Percentiles rank a stretch among this genome's conserved stretches.
Evolutionary conservation across 2,113 vertebrate genomes (phyloP).

Genomic region (Psittacus erithacus): DNA sequence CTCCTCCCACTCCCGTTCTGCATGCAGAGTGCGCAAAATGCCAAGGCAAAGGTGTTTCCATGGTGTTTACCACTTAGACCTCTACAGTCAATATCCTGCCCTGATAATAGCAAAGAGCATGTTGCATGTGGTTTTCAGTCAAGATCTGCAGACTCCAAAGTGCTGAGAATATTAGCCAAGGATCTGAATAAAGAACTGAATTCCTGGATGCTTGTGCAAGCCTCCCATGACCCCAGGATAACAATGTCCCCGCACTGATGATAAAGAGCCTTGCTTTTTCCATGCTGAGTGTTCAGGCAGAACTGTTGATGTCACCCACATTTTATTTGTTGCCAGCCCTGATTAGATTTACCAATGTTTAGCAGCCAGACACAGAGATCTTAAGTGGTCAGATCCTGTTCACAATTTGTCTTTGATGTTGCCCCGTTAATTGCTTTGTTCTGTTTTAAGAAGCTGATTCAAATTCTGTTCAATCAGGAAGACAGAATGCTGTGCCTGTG

Average conservation of each 20-base stretch:
- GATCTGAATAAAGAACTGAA: not conserved
- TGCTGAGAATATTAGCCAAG: not conserved
- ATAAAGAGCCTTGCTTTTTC: constrained; percentile 13
- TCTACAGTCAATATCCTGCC: constrained; percentile 1
- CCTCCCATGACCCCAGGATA: not conserved
- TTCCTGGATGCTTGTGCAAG: not conserved
- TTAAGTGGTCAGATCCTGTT: constrained; percentile 7
- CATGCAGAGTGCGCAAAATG: not conserved
- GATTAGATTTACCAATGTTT: constrained; percentile 32
- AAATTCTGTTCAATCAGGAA: constrained; percentile 17
- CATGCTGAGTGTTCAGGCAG: not conserved
- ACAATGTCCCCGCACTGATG: not conserved
- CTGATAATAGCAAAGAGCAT: not conserved
- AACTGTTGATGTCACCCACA: constrained; percentile 31
- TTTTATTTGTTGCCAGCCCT: constrained; percentile 27
- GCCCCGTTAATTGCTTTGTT: constrained; percentile 17
- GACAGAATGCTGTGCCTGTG: not conserved
- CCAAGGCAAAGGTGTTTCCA: constrained; percentile 55
- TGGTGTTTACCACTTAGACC: constrained; percentile 36
- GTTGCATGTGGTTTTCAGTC: constrained; percentile 7
- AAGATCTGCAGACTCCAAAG: not conserved
- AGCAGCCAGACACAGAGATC: constrained; percentile 4
- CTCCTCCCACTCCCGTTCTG: constrained; percentile 5
- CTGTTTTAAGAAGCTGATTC: constrained; percentile 8
- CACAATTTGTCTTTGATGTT: constrained; percentile 29